A percentile compares a stretch with the other conserved stretches of the same genome.
These are phyloP conservation scores for Laothoe populi DNA, from an alignment of 2,888 invertebrate species.

Conservation along the genomic window DNA sequence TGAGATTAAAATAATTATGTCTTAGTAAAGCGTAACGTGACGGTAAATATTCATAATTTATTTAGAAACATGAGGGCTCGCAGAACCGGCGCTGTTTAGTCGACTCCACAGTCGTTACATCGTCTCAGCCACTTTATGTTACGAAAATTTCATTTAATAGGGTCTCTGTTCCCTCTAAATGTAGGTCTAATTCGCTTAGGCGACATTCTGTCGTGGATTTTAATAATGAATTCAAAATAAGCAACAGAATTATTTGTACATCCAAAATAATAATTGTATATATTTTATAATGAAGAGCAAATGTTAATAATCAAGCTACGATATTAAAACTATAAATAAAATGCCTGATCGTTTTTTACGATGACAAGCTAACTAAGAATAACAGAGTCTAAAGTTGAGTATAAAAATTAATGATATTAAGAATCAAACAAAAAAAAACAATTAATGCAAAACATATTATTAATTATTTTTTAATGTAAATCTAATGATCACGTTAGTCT, in stretches of 20 bases:
- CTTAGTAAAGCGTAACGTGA: slow-evolving; percentile 73
- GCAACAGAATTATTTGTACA: slow-evolving; percentile 18
- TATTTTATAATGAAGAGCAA: not conserved
- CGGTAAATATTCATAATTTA: slow-evolving; percentile 81
- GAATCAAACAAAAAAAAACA: no score
- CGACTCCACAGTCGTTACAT: slow-evolving; percentile 59
- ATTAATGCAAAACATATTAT: no score
- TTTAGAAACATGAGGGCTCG: slow-evolving; percentile 74
- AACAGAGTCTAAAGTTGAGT: no score
- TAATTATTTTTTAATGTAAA: no score
- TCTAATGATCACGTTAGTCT: no score
- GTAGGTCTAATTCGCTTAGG: slow-evolving; percentile 61
- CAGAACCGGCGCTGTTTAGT: slow-evolving; percentile 59
- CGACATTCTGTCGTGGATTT: slow-evolving; percentile 39
- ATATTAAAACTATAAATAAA: not conserved
- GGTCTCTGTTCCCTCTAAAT: slow-evolving; percentile 63
- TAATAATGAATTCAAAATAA: slow-evolving; percentile 32
- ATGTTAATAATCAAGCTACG: not conserved
- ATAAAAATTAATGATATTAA: no score
- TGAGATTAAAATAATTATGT: slow-evolving; percentile 79
- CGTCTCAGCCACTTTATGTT: slow-evolving; percentile 70
- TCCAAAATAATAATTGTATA: not conserved
- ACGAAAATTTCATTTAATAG: slow-evolving; percentile 73
- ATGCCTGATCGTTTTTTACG: no score
- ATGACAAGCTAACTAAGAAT: no score